Evolutionary conservation across 2,888 invertebrate genomes (phyloP), one percentile per base, ranked within the genome.

Genomic region (Pyrrhia umbra): DNA sequence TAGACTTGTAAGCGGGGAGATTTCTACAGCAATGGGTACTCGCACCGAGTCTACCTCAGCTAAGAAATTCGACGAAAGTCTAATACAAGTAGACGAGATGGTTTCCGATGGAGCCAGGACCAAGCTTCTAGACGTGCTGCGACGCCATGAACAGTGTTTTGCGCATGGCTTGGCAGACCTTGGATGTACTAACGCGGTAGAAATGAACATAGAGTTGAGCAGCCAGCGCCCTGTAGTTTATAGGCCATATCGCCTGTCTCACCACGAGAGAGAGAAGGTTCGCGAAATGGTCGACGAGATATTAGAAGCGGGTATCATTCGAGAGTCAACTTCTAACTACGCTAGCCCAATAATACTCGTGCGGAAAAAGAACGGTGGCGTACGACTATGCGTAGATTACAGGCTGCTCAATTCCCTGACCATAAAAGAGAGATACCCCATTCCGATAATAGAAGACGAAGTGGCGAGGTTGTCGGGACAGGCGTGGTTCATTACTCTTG

Each of bases 371-470:
- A 52, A 60, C 1, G 52, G 46, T 6, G n/a, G n/a, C 13, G 21
- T 43, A 8, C 34, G 25, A 4, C 2, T 59, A n/a, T 59, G 59
- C 16, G 20, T 59, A 0, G 59, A 59, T 10, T 51, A 59, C 16
- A 15, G 59, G 18, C 5, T 40, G 18, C 6, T 51, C 0, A 60
- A 52, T 51, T 55, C 55, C 6, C 13, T 47, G 0, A 78, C 81
- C 0, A 40, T 69, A 0, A 78, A 77, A 8, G 78, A 77, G 13
- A 20, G 73, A 5, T 80, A 73, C 15, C 77, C 75, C 0, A 65
- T 78, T 43, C 78, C 75, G 0, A 45, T 64, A 0, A 78, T 80
- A 1, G 81, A 80, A 0, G 79, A 79, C 21, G 75, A 80, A 42
- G 68, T 61, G 13, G 42, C 54, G 1, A 4, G 61, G 0, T 13